These are phyloP conservation scores for Dipodomys spectabilis DNA, from an alignment of 2,113 vertebrate genomes.

Conservation along the genomic window DNA sequence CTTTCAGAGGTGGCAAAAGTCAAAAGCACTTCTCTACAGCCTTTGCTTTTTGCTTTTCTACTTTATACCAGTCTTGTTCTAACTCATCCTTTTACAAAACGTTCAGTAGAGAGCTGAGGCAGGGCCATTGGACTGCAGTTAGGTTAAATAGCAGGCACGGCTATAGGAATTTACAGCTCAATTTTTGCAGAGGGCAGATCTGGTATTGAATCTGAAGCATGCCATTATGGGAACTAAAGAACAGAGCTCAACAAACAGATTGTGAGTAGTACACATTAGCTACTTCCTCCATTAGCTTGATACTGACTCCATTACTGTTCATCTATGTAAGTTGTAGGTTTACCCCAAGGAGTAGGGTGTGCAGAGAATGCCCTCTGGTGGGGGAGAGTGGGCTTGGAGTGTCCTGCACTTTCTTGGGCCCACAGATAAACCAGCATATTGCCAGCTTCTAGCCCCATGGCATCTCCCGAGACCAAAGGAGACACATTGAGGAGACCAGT, in stretches of 20 bases:
- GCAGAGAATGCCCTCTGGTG: background rate
- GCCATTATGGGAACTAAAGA: background rate
- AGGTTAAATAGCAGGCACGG: background rate
- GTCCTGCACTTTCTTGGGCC: no score
- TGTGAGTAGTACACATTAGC: no score
- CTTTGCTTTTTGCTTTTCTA: background rate
- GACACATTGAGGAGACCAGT: background rate
- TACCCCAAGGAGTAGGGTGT: background rate
- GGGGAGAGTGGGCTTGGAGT: background rate
- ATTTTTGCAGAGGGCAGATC: background rate
- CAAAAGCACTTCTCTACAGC: background rate
- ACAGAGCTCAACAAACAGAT: background rate
- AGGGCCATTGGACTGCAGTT: background rate
- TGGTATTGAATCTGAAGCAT: background rate
- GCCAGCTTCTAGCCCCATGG: background rate
- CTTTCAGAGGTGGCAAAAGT: background rate
- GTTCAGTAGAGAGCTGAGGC: background rate
- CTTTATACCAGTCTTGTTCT: conserved; percentile 12
- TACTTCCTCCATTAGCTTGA: no score
- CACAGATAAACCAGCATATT: background rate
- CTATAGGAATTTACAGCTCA: background rate
- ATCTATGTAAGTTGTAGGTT: background rate
- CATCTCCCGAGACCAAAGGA: background rate
- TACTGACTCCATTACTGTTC: no score
- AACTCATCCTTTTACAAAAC: background rate